Evolutionary conservation across 2,888 invertebrate genomes (phyloP), one percentile per base, ranked within the genome.

Genomic region (Mesorhabditis spiculigera): DNA sequence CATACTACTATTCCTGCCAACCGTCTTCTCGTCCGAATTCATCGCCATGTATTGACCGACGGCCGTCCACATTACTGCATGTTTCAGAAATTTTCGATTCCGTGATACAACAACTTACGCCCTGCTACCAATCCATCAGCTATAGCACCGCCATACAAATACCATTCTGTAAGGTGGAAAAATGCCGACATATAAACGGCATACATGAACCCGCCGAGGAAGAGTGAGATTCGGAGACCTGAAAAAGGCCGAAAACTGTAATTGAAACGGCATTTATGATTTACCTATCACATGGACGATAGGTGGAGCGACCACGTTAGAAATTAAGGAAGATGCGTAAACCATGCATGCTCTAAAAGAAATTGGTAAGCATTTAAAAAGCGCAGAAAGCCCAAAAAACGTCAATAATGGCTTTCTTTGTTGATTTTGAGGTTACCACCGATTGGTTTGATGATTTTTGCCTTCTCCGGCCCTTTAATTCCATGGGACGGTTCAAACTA

Each of bases 21-120:
- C 43, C n/a, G 70, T 67, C 13, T n/a, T 63, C 45, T 63, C 70
- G 10, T 62, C 28, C 41, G 70, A 70, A 42, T 70, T 70, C 13
- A 70, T 43, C 16, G 66, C 64, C 70, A 70, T 67, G 64, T 70
- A 70, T 5, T 66, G 62, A 41, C 70, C 70, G 3, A 45, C 50
- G 43, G 70, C 66, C 4, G 70, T 70, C 70, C 70, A 70, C 70
- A 70, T 70, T 10, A 70, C 70, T 70, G 58, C n/a, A 66, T 50
- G n/a, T 13, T 50, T 50, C n/a, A 13, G 58, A 50, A 50, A 50
- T 50, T 50, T 50, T 50, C 58, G n/a, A 50, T 50, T 50, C 58
- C 8, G 8, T 50, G 8, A 50, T n/a, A 50, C n/a, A 13, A 10
- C 8, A 50, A 50, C 58, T 0, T n/a, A 50, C 58, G n/a, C n/a